phyloP scores from a whole-genome alignment of 2,888 invertebrate species.

The Tethea ocularis region DNA sequence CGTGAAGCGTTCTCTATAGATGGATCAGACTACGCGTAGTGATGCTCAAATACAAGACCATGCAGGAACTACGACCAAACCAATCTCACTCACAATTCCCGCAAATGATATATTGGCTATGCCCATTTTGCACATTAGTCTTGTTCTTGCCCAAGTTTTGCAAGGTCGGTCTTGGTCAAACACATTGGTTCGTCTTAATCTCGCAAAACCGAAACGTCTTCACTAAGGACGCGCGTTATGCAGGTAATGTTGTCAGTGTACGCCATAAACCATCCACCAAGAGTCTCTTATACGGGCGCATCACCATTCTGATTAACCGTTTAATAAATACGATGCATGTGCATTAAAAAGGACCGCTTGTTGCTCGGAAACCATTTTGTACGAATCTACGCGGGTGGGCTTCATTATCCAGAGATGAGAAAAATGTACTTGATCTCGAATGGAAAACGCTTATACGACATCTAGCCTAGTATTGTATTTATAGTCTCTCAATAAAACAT shows the following conservation, averaged over 20 bases:
- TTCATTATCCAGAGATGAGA: slow-evolving; percentile 17
- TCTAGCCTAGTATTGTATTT: neutral
- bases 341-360: neutral
- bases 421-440: neutral
- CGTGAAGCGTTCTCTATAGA: slow-evolving; percentile 1
- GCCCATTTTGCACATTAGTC: no score
- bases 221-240: no score
- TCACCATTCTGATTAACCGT: neutral
- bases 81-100: no score
- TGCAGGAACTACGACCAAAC: no score
- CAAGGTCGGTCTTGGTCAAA: no score
- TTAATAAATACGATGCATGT: neutral
- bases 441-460: slow-evolving; percentile 28
- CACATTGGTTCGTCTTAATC: no score
- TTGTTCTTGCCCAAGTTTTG: no score
- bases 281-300: neutral
- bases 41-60: no score
- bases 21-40: no score
- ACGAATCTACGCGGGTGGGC: slow-evolving; percentile 43
- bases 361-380: slow-evolving; percentile 4
- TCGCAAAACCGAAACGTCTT: no score
- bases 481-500: neutral
- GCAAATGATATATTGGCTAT: no score
- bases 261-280: neutral
- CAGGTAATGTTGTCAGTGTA: no score